Conservation (phyloP, 2,113 vertebrate species). For the Rhinoptilus africanus region DNA sequence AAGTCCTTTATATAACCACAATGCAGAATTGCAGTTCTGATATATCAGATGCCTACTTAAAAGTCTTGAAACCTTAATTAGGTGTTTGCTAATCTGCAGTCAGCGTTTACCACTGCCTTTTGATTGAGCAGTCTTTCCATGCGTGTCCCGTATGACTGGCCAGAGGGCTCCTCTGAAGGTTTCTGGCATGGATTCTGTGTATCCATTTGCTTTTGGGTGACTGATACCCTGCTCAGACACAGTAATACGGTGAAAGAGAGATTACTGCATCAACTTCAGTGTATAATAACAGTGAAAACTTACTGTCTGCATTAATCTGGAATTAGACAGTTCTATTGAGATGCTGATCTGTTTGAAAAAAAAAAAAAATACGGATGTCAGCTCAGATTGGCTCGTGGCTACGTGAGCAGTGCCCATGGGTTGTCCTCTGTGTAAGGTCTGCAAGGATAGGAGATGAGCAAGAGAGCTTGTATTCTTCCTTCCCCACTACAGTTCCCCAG, state of each 20-base stretch:
- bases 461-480: background rate
- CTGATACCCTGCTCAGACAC: background rate
- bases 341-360: background rate
- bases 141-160: accelerated
- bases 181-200: background rate
- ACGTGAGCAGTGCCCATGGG: background rate
- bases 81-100: background rate
- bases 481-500: background rate
- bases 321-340: background rate
- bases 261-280: background rate
- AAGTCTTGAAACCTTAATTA: background rate
- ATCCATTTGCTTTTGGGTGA: background rate
- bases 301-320: background rate
- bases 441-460: background rate
- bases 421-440: background rate
- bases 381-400: background rate
- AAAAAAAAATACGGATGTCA: background rate
- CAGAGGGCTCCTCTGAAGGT: background rate
- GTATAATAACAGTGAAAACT: background rate
- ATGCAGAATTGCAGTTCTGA: background rate
- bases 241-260: accelerated
- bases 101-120: background rate
- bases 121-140: background rate
- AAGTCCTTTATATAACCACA: background rate
- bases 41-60: background rate